These are phyloP conservation scores for Heliconius aoede DNA, from an alignment of 2,888 invertebrate species.

Conservation along the genomic window DNA sequence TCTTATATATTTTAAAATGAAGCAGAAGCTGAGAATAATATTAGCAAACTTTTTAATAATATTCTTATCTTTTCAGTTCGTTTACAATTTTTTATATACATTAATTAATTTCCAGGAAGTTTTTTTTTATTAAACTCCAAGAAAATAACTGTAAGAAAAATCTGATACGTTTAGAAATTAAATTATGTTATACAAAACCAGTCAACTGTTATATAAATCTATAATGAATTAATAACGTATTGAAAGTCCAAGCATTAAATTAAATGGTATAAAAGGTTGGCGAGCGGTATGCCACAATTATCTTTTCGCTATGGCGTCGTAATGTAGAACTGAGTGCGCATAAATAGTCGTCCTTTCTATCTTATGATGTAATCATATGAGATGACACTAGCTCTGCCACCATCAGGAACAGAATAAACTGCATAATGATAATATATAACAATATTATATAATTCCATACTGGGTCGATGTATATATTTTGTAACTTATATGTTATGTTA, in stretches of 20 bases:
- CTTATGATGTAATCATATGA: slow-evolving; percentile 16
- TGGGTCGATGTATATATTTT: background rate
- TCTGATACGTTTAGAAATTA: too few species aligned
- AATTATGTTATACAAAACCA: background rate
- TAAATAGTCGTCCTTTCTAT: slow-evolving; percentile 14
- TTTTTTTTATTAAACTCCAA: too few species aligned
- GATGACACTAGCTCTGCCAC: slow-evolving; percentile 13
- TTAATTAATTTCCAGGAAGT: too few species aligned
- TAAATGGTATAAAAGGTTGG: background rate
- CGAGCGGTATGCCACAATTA: slow-evolving; percentile 29
- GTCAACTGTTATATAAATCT: background rate
- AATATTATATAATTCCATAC: background rate
- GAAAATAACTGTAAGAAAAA: background rate
- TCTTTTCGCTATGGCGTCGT: slow-evolving; percentile 45
- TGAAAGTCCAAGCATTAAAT: slow-evolving; percentile 5
- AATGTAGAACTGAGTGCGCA: slow-evolving; percentile 33
- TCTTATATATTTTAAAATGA: too few species aligned
- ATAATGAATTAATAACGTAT: slow-evolving; percentile 2
- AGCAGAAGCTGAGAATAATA: too few species aligned
- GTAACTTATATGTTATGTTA: background rate
- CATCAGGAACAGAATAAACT: slow-evolving; percentile 5
- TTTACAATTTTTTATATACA: too few species aligned
- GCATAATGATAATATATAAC: slow-evolving; percentile 7
- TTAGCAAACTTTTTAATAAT: too few species aligned
- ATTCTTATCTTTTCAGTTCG: too few species aligned